Base-by-base conservation (phyloP, 2,888 invertebrate species). In the Aproaerema taeniolella region DNA sequence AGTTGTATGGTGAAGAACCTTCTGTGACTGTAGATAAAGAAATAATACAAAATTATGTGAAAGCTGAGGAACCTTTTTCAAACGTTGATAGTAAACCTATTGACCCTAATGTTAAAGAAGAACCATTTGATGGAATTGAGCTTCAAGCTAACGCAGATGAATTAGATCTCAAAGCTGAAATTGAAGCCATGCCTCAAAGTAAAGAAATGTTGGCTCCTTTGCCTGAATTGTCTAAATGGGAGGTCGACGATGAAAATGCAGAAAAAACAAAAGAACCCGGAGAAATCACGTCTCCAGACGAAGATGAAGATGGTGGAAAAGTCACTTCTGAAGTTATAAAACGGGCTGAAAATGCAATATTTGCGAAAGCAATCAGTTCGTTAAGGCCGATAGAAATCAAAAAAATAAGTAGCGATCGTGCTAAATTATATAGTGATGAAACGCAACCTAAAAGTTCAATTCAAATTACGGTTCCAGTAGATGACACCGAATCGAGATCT, bases 151-250 rank as follows among this genome's bases (percentile, higher is more conserved):
- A 79, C 44, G 77, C 87, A 5, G 89, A 88, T 46, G 89, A 89
- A 57, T 67, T 88, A 48, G 82, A 83, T 45, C 85, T 90, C 46
- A 81, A 89, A 53, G 74, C 82, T 52, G 89, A 89, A 46, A 60
- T 82, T 16, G 85, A 83, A 58, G 57, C 42, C 40, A 11, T 12
- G 4, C 2, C 26, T 26, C 70, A 67, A 45, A 67, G 49, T 41
- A 86, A 88, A 55, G 91, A 92, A 68, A 89, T 93, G 67, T 69
- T 93, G 37, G 93, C 93, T 10, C 91, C 91, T 1, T 55, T 94
- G 43, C 95, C 96, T 0, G 95, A 93, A 61, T 80, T 92, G 36
- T 96, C 96, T 1, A 96, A 96, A 74, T 96, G 96, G 96, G 96
- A 96, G 75, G 90, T 94, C 17, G 93, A 93, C 38, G 90, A 91